Conservation (phyloP, 2,797 vertebrate species). For the Tapirus indicus region DNA sequence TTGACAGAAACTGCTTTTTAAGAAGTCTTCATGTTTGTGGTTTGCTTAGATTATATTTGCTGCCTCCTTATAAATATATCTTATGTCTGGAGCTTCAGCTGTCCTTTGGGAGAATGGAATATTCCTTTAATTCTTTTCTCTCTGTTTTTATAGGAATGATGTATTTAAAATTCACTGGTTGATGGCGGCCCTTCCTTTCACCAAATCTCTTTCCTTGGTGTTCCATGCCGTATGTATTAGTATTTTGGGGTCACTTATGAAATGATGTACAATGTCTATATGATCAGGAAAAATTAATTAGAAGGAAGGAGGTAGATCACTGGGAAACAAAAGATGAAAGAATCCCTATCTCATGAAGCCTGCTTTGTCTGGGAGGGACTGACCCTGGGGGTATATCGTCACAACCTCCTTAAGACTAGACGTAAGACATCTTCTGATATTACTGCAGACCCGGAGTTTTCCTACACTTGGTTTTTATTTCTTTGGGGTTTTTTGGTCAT, state of each 20-base stretch:
- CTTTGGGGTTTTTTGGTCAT: neutral
- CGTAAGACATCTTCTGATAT: accelerated
- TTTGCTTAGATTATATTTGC: neutral
- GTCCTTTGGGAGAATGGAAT: neutral
- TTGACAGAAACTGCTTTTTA: neutral
- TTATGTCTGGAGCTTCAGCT: neutral
- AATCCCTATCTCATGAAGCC: neutral
- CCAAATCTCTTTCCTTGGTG: conserved; percentile 93
- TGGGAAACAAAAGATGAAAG: neutral
- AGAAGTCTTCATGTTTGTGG: neutral
- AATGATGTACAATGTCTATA: accelerated
- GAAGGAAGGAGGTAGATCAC: neutral
- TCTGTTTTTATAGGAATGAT: conserved; percentile 87
- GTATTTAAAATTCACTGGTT: conserved; percentile 95
- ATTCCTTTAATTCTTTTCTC: neutral
- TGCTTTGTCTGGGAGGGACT: neutral
- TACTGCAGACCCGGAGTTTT: too few relatives aligned
- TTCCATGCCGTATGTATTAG: conserved; percentile 91
- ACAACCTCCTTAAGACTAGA: neutral
- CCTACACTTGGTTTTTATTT: neutral
- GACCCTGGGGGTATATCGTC: accelerated
- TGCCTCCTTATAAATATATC: neutral
- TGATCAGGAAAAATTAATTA: neutral
- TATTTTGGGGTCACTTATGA: neutral
- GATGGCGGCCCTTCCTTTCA: conserved; percentile 94